Evolutionary conservation across 1,140 invertebrate genomes (phyloP).

Genomic region (Arion vulgaris): DNA sequence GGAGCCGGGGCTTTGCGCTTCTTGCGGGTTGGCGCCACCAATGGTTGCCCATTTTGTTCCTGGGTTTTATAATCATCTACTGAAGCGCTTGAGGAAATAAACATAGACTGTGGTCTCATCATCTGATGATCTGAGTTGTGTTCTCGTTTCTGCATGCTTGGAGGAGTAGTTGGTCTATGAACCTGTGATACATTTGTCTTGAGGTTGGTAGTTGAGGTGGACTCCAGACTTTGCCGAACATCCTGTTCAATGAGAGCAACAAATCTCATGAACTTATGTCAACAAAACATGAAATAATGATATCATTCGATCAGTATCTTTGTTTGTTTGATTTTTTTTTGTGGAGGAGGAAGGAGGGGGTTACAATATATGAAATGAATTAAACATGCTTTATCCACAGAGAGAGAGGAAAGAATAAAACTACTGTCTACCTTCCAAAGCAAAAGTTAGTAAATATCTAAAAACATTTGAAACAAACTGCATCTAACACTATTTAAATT

Average conservation of each 20-base stretch:
- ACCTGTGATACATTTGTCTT: not conserved
- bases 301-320: too few species aligned
- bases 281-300: too few species aligned
- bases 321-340: too few species aligned
- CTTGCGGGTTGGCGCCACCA: conserved; percentile 46
- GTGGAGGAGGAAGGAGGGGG: too few species aligned
- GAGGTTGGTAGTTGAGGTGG: conserved; percentile 22
- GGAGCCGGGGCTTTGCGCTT: conserved; percentile 57
- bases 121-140: not conserved
- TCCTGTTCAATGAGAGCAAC: not conserved
- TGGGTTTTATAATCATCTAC: not conserved
- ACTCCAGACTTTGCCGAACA: conserved; percentile 26
- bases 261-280: too few species aligned
- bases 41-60: conserved; percentile 7
- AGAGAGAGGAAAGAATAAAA: not conserved
- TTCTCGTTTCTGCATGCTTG: conserved; percentile 7
- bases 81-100: conserved; percentile 1
- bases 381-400: too few species aligned
- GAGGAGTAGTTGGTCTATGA: conserved; percentile 16
- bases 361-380: too few species aligned
- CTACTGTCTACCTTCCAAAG: not conserved
- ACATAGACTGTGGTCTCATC: conserved; percentile 60
- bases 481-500: too few species aligned
- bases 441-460: not conserved
- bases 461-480: not conserved